These are phyloP conservation scores for Salvator merianae DNA, from an alignment of 2,113 vertebrate species.

Conservation along the genomic window DNA sequence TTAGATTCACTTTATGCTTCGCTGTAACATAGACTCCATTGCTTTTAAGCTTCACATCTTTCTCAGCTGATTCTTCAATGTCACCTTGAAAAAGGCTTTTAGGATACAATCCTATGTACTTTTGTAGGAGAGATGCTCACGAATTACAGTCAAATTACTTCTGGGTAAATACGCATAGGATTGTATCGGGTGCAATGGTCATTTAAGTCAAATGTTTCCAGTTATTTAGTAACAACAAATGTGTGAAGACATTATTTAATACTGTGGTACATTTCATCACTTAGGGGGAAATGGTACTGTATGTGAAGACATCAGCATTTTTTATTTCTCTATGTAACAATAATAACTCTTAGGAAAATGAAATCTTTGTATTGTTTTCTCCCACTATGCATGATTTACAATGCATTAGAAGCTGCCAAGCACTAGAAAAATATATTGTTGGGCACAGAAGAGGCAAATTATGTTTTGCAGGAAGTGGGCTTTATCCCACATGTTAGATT, in stretches of 20 bases:
- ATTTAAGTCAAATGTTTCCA: not conserved
- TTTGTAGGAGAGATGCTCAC: not conserved
- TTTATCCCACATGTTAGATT: not conserved
- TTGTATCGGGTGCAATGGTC: conserved; percentile 35
- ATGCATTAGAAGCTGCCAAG: too few relatives aligned
- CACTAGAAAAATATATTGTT: not conserved
- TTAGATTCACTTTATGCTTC: conserved; percentile 6
- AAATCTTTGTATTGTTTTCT: too few relatives aligned
- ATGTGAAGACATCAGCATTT: too few relatives aligned
- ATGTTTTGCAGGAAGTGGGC: not conserved
- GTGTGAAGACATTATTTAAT: not conserved
- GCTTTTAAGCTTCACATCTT: conserved; percentile 36
- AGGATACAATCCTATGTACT: not conserved
- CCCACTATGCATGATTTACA: too few relatives aligned
- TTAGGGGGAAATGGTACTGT: too few relatives aligned
- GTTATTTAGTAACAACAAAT: not conserved
- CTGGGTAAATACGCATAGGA: not conserved
- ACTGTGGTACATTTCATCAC: too few relatives aligned
- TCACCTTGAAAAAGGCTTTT: conserved; percentile 23
- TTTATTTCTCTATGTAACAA: not conserved
- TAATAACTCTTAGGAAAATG: not conserved
- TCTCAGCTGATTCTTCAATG: conserved; percentile 48
- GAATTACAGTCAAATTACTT: not conserved
- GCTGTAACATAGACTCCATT: not conserved
- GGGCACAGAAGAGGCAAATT: too few relatives aligned